phyloP scores from a whole-genome alignment of 2,888 invertebrate genomes.

The Criorhina ranunculi region DNA sequence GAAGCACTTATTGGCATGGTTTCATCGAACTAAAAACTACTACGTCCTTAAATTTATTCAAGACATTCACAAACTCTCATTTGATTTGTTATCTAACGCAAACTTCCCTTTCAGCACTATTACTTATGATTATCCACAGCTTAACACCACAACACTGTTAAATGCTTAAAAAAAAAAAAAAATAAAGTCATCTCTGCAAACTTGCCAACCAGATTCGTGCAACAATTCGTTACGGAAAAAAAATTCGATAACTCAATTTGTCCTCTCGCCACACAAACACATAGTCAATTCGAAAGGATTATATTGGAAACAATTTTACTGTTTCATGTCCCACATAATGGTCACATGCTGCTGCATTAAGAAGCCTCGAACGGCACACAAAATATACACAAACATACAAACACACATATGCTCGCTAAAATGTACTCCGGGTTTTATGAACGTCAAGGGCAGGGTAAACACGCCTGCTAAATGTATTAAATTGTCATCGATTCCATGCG shows the following conservation, averaged over 20 bases:
- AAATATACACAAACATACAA: neutral
- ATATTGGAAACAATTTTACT: conserved; percentile 51
- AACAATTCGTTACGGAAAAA: conserved; percentile 40
- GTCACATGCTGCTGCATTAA: conserved; percentile 49
- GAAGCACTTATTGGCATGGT: no score
- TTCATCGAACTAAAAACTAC: no score
- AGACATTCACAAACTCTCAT: no score
- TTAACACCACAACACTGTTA: no score
- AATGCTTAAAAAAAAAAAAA: no score
- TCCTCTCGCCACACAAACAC: conserved; percentile 4
- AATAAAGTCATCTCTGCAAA: neutral
- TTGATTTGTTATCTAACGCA: no score
- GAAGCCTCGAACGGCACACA: conserved; percentile 27
- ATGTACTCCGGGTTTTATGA: conserved; percentile 67
- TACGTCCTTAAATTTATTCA: no score
- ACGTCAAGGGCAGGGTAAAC: conserved; percentile 75
- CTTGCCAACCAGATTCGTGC: neutral
- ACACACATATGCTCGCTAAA: conserved; percentile 21
- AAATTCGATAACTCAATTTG: conserved; percentile 60
- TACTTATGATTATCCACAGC: no score
- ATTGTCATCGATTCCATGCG: conserved; percentile 70
- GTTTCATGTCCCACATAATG: conserved; percentile 51
- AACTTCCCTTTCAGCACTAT: no score
- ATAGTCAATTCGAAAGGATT: conserved; percentile 58
- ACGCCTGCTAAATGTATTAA: conserved; percentile 74